These are phyloP conservation scores for Drosophila eohydei DNA, from an alignment of 2,888 invertebrate genomes.

Conservation along the genomic window DNA sequence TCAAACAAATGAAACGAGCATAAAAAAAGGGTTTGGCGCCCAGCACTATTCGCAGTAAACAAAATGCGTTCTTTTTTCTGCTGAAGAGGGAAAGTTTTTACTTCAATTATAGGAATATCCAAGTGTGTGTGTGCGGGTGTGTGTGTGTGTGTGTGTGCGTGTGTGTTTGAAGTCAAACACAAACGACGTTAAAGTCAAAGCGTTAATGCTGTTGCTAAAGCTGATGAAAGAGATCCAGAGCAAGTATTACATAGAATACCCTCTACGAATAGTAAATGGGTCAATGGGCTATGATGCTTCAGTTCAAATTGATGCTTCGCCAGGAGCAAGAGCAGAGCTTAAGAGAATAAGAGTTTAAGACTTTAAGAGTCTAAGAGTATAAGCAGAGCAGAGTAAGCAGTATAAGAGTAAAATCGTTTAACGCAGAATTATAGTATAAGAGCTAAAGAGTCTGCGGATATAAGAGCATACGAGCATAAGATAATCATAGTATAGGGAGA, in stretches of 20 bases:
- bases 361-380: neutral
- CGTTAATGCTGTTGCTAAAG: conserved; percentile 22
- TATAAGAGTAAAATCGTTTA: too few species aligned
- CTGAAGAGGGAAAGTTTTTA: conserved; percentile 50
- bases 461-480: too few species aligned
- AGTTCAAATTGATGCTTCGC: neutral
- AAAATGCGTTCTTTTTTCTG: conserved; percentile 16
- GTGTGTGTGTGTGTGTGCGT: conserved; percentile 11
- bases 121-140: conserved; percentile 6
- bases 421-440: too few species aligned
- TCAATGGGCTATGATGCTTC: neutral
- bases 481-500: too few species aligned
- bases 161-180: conserved; percentile 16
- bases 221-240: conserved; percentile 3
- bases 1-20: conserved; percentile 33
- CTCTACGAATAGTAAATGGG: neutral
- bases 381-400: neutral
- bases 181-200: conserved; percentile 39
- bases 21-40: conserved; percentile 24
- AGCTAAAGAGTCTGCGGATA: too few species aligned
- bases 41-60: conserved; percentile 24
- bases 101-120: conserved; percentile 56
- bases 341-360: neutral
- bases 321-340: neutral
- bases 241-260: neutral